Conservation (phyloP, 2,113 vertebrate genomes). For the Tragulus kanchil region DNA sequence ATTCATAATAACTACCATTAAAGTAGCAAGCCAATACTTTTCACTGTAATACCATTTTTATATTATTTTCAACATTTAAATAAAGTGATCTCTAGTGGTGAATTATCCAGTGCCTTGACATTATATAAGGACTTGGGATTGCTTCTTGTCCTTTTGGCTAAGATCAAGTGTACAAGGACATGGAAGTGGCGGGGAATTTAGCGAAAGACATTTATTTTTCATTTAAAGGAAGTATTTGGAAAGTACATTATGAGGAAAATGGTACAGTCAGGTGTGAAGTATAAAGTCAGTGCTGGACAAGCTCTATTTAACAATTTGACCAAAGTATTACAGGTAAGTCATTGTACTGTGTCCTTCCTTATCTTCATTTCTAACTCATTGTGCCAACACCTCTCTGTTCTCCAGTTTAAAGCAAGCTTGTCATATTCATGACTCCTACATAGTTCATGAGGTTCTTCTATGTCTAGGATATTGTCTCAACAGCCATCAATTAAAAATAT, state of each 20-base stretch:
- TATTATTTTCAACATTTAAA: constrained; percentile 61
- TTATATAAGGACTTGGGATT: too few relatives aligned
- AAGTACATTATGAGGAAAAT: constrained; percentile 86
- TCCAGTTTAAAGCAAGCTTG: background rate
- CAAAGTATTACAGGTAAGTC: constrained; percentile 93
- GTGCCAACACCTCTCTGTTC: background rate
- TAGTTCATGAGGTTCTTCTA: background rate
- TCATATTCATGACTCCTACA: constrained; percentile 34
- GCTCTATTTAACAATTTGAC: constrained; percentile 95
- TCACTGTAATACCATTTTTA: constrained; percentile 45
- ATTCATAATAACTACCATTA: constrained; percentile 50
- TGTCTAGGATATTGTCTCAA: background rate
- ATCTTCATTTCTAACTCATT: background rate
- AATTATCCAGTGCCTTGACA: background rate
- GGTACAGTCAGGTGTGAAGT: constrained; percentile 97
- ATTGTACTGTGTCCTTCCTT: background rate
- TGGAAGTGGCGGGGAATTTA: background rate
- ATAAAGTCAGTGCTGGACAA: constrained; percentile 98
- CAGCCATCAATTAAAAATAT: background rate
- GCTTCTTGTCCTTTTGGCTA: too few relatives aligned
- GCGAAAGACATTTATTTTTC: constrained; percentile 24
- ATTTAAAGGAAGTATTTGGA: constrained; percentile 49
- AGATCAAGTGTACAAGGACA: too few relatives aligned
- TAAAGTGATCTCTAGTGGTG: constrained; percentile 9
- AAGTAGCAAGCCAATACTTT: constrained; percentile 31